These are phyloP conservation scores for Sebastes reedi DNA, from an alignment of 2,797 vertebrate species.

Conservation along the genomic window DNA sequence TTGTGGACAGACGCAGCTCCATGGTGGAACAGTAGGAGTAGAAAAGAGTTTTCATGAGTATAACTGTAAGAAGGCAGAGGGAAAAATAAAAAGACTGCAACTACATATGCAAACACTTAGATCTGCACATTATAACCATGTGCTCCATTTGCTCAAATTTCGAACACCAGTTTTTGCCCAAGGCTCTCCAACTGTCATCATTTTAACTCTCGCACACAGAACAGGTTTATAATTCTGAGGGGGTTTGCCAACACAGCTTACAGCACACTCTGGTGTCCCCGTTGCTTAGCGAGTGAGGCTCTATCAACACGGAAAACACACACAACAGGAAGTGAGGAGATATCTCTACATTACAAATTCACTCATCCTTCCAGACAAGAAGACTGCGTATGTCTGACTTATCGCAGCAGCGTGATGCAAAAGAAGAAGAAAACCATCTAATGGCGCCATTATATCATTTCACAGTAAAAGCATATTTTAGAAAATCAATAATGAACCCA, in stretches of 20 bases:
- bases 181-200: not conserved
- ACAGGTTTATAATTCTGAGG: constrained; percentile 3
- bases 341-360: not conserved
- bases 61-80: not conserved
- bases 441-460: not conserved
- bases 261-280: not conserved
- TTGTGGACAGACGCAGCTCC: not conserved
- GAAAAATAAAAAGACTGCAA: not conserved
- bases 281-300: constrained; percentile 1
- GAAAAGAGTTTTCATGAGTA: not conserved
- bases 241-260: not conserved
- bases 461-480: constrained; percentile 1
- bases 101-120: not conserved
- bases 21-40: not conserved
- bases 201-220: constrained; percentile 1
- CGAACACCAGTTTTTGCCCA: not conserved
- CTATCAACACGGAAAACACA: not conserved
- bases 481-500: constrained; percentile 20
- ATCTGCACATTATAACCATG: not conserved
- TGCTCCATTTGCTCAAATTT: not conserved
- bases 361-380: not conserved
- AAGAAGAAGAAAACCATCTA: not conserved
- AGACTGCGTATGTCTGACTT: not conserved
- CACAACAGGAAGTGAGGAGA: constrained; percentile 10
- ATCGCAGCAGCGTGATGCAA: not conserved